These are phyloP conservation scores for Carassius carassius DNA, from an alignment of 2,113 vertebrate species.

Conservation along the genomic window DNA sequence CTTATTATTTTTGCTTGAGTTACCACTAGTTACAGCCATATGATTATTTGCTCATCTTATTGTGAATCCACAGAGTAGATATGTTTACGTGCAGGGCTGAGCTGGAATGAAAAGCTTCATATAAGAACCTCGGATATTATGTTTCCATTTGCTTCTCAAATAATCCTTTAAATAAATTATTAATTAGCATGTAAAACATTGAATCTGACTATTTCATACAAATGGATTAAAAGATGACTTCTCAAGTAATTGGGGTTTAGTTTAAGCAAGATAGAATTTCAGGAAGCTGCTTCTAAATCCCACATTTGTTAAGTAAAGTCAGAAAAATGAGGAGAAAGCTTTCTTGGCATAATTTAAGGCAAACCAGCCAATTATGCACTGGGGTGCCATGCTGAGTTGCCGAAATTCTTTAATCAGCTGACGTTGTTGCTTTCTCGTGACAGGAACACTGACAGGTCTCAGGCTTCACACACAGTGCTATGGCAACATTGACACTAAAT, in stretches of 20 bases:
- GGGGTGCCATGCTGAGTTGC: neutral
- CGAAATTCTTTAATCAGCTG: constrained; percentile 7
- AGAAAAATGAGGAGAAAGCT: constrained; percentile 19
- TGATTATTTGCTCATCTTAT: neutral
- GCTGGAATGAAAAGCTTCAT: neutral
- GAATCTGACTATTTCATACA: neutral
- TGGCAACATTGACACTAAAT: neutral
- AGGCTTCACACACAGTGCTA: neutral
- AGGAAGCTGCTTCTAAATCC: neutral
- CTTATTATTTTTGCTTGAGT: constrained; percentile 2
- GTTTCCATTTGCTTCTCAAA: neutral
- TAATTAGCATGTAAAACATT: neutral
- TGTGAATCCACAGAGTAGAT: neutral
- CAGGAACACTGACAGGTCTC: constrained; percentile 20
- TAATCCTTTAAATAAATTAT: neutral
- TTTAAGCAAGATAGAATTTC: neutral
- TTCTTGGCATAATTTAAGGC: constrained; percentile 26
- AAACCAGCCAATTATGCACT: neutral
- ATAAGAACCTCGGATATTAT: neutral
- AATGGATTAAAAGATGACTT: neutral
- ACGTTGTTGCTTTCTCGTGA: neutral
- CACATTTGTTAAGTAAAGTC: constrained; percentile 21
- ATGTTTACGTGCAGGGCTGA: neutral
- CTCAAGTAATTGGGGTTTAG: neutral
- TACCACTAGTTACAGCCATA: neutral